Evolutionary conservation across 2,113 vertebrate species (phyloP).

Genomic region (Syrmaticus mikado): DNA sequence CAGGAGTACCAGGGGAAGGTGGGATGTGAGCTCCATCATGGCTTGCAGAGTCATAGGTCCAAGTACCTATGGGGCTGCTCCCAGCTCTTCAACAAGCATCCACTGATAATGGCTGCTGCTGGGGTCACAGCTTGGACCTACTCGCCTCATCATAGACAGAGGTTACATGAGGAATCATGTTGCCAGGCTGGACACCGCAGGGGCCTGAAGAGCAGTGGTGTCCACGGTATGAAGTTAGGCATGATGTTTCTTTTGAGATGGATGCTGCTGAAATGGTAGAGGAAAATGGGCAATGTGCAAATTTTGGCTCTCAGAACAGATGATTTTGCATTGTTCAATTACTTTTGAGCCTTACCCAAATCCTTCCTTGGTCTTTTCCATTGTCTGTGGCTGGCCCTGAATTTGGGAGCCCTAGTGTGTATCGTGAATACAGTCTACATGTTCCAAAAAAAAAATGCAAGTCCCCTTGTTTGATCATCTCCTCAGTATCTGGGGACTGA

Average conservation of each 20-base stretch:
- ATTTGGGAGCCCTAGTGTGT: background rate
- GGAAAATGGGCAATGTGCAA: background rate
- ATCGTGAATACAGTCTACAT: background rate
- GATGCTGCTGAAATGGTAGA: background rate
- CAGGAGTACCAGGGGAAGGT: background rate
- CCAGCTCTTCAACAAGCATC: background rate
- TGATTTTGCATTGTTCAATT: background rate
- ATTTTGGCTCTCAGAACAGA: background rate
- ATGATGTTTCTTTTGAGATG: background rate
- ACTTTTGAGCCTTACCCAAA: background rate
- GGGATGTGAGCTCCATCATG: background rate
- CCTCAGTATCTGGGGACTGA: background rate
- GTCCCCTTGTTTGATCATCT: background rate
- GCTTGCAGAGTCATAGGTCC: background rate
- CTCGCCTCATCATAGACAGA: background rate
- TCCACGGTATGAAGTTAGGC: background rate
- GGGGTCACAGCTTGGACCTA: background rate
- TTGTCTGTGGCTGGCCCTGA: background rate
- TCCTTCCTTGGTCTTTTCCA: background rate
- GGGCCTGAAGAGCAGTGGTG: too few species aligned
- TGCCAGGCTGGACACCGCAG: background rate
- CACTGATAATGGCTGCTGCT: background rate
- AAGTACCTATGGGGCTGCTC: background rate
- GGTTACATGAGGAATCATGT: background rate
- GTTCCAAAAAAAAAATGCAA: background rate